Percentiles rank a stretch among this genome's conserved stretches.
Conservation (phyloP, 1,140 invertebrate species). For the Sminthurides bifidus region DNA sequence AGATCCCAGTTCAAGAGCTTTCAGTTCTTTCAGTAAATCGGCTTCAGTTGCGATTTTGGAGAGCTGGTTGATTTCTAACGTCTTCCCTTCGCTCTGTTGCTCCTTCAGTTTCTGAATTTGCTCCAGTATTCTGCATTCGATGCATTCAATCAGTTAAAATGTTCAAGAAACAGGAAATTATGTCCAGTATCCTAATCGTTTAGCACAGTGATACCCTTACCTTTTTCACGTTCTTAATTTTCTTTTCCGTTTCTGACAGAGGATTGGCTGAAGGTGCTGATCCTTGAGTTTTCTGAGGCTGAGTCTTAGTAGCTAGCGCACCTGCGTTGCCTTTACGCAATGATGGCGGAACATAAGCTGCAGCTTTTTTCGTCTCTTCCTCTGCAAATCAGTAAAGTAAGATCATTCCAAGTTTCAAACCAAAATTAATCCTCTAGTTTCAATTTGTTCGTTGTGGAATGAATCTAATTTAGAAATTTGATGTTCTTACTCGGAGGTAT, state of each 20-base stretch:
- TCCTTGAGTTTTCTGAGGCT: neutral
- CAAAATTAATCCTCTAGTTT: neutral
- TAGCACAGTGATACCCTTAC: slow-evolving; percentile 3
- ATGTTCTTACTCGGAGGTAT: slow-evolving; percentile 5
- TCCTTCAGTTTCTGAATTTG: slow-evolving; percentile 27
- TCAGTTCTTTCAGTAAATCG: slow-evolving; percentile 16
- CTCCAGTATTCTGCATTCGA: slow-evolving; percentile 25
- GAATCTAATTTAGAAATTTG: neutral
- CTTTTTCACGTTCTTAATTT: slow-evolving; percentile 26
- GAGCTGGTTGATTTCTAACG: slow-evolving; percentile 29
- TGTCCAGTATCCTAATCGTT: neutral
- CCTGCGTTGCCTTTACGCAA: slow-evolving; percentile 17
- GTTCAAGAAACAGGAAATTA: neutral
- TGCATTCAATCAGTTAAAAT: slow-evolving; percentile 2
- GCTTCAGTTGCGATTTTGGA: slow-evolving; percentile 26
- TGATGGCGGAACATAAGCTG: slow-evolving; percentile 24
- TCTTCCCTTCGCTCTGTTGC: slow-evolving; percentile 17
- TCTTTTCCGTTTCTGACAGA: slow-evolving; percentile 26
- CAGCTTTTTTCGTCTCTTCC: slow-evolving; percentile 20
- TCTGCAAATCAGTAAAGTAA: slow-evolving; percentile 2
- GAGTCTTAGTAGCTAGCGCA: slow-evolving; percentile 2
- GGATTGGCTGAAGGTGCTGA: neutral
- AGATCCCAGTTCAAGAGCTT: slow-evolving; percentile 9
- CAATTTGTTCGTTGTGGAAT: neutral
- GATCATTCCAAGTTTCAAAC: neutral